phyloP scores from a whole-genome alignment of 2,797 vertebrate genomes.

The Arnoldichthys spilopterus region DNA sequence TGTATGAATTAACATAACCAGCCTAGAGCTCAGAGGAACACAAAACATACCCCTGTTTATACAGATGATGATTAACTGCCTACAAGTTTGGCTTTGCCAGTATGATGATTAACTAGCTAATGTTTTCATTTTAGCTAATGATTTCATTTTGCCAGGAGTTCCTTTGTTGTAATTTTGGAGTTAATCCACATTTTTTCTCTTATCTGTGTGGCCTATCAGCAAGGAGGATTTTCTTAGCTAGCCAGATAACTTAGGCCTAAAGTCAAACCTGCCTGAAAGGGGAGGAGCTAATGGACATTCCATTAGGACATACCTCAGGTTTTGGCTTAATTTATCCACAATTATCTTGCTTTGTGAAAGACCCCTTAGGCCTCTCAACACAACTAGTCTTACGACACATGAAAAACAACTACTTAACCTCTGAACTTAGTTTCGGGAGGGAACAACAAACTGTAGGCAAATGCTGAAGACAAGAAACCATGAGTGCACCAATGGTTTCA shows the following conservation, averaged over 20 bases:
- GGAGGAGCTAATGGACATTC: neutral
- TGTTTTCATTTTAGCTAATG: neutral
- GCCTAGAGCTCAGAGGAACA: neutral
- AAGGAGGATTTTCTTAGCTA: neutral
- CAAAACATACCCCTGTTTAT: neutral
- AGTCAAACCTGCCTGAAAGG: no score
- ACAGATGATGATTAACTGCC: neutral
- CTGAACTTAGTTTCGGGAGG: conserved; percentile 51
- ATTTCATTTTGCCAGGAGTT: neutral
- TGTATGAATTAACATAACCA: neutral
- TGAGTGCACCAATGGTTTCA: neutral
- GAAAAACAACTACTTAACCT: conserved; percentile 49
- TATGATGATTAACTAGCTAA: neutral
- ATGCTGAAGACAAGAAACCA: neutral
- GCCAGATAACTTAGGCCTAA: neutral
- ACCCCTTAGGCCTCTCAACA: conserved; percentile 19
- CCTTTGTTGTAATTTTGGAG: neutral
- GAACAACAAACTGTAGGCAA: conserved; percentile 1
- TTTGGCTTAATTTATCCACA: neutral
- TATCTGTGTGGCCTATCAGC: neutral
- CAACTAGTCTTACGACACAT: conserved; percentile 55
- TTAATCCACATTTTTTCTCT: neutral
- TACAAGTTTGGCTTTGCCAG: neutral
- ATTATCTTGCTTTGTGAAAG: neutral
- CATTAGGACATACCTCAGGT: neutral